Conservation (phyloP, 2,113 vertebrate genomes). For the Boulengeromyrus knoepffleri region DNA sequence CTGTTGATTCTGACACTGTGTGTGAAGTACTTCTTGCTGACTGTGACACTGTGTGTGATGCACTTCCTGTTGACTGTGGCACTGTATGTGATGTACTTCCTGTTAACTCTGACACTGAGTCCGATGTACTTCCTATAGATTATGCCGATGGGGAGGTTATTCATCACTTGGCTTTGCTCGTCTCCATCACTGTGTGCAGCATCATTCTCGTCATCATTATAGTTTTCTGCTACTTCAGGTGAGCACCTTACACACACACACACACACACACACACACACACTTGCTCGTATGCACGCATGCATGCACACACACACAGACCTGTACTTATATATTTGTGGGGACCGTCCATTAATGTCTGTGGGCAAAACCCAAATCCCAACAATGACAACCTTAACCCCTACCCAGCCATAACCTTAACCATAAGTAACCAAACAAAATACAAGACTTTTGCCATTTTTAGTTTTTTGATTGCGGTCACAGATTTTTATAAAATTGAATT, state of each 20-base stretch:
- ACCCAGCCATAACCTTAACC: too few relatives aligned
- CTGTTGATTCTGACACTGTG: not conserved
- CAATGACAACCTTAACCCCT: too few relatives aligned
- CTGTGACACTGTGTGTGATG: not conserved
- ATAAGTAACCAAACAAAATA: too few relatives aligned
- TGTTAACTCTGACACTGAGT: not conserved
- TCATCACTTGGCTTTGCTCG: slow-evolving; percentile 81
- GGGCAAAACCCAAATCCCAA: too few relatives aligned
- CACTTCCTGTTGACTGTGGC: not conserved
- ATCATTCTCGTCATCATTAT: slow-evolving; percentile 77
- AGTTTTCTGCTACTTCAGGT: slow-evolving; percentile 92
- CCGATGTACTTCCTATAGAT: slow-evolving; percentile 48
- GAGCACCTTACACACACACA: slow-evolving; percentile 34
- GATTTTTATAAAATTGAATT: too few relatives aligned
- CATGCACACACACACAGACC: too few relatives aligned
- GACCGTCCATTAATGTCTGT: too few relatives aligned
- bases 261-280: too few relatives aligned
- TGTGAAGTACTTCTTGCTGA: not conserved
- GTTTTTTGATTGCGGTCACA: too few relatives aligned
- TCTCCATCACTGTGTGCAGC: slow-evolving; percentile 81
- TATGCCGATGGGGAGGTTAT: slow-evolving; percentile 72
- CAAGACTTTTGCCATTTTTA: too few relatives aligned
- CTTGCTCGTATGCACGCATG: too few relatives aligned
- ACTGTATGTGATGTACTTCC: not conserved
- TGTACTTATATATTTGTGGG: too few relatives aligned